Percentiles rank a stretch among this genome's conserved stretches.
phyloP scores from a whole-genome alignment of 1,140 invertebrate species.

The Brachystomella parvula region DNA sequence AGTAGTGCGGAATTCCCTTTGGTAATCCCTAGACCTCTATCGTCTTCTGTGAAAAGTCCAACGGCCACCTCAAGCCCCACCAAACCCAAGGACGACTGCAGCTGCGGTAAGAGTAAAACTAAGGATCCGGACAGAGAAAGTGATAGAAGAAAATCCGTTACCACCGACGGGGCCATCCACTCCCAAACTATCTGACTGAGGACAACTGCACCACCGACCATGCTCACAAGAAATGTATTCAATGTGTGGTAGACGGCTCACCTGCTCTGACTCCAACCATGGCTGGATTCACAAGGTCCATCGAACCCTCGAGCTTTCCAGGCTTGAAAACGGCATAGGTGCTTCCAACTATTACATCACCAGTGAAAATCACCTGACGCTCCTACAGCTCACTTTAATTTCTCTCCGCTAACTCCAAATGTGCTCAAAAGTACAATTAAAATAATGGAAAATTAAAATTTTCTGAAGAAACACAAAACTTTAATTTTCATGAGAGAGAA shows the following conservation, averaged over 20 bases:
- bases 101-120: constrained; percentile 15
- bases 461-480: neutral
- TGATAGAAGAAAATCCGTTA: constrained; percentile 47
- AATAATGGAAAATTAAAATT: neutral
- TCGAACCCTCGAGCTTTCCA: constrained; percentile 53
- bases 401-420: constrained; percentile 57
- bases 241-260: constrained; percentile 78
- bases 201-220: constrained; percentile 63
- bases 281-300: constrained; percentile 79
- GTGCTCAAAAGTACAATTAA: constrained; percentile 40
- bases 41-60: constrained; percentile 81
- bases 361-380: constrained; percentile 78
- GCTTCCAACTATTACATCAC: constrained; percentile 70
- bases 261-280: constrained; percentile 69
- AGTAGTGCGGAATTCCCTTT: constrained; percentile 63
- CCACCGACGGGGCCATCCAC: constrained; percentile 89
- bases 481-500: neutral
- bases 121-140: neutral
- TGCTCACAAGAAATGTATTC: constrained; percentile 75
- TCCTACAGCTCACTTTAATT: constrained; percentile 78
- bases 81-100: constrained; percentile 42
- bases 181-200: constrained; percentile 57
- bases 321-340: constrained; percentile 54
- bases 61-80: constrained; percentile 65
- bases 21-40: constrained; percentile 66